Conservation (phyloP, 2,888 invertebrate genomes). For the Tenthredo distinguenda region DNA sequence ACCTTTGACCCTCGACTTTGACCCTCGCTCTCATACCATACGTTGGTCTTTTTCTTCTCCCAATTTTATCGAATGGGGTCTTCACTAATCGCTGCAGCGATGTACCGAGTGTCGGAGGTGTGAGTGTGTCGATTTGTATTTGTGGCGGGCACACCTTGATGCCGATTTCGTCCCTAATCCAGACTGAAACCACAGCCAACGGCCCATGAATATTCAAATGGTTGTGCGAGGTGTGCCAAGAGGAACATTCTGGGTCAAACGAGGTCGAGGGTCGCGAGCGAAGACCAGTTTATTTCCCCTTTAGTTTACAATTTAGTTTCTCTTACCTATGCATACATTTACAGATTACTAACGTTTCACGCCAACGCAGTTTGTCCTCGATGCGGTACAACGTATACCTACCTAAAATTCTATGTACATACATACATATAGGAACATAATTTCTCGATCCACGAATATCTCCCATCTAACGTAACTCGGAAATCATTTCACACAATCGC, state of each 20-base stretch:
- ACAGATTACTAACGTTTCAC: neutral
- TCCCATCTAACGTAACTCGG: neutral
- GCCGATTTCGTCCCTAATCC: slow-evolving; percentile 44
- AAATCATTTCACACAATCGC: neutral
- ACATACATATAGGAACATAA: too few species aligned
- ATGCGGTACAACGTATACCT: neutral
- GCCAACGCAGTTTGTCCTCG: neutral
- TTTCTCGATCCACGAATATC: neutral
- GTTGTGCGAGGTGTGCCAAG: slow-evolving; percentile 6
- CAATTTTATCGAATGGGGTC: neutral
- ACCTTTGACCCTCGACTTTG: slow-evolving; percentile 19
- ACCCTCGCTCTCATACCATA: neutral
- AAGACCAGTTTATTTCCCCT: neutral
- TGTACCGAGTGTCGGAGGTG: neutral
- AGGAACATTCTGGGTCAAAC: slow-evolving; percentile 31
- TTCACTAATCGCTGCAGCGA: neutral
- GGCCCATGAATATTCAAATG: slow-evolving; percentile 42
- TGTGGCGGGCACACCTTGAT: neutral
- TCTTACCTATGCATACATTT: neutral
- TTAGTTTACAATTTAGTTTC: slow-evolving; percentile 15
- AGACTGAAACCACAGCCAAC: slow-evolving; percentile 41
- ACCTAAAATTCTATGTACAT: too few species aligned
- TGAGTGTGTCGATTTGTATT: neutral
- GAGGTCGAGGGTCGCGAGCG: slow-evolving; percentile 3
- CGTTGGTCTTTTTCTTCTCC: neutral